phyloP scores from a whole-genome alignment of 2,113 vertebrate species.

The Tapirus terrestris region DNA sequence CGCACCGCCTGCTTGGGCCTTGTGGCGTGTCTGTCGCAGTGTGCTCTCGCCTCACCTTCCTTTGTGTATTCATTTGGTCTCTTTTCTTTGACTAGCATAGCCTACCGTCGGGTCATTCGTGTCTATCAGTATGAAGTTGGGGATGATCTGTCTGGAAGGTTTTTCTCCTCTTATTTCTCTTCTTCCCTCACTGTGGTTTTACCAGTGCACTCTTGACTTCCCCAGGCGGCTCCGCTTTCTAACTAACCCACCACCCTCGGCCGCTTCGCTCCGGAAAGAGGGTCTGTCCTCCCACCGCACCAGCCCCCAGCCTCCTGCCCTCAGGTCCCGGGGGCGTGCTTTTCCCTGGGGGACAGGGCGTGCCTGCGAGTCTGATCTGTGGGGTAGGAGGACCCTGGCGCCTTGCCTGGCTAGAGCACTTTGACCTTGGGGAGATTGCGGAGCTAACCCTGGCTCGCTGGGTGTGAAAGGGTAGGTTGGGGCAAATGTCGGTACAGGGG shows the following conservation, averaged over 20 bases:
- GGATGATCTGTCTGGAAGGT: conserved; percentile 99
- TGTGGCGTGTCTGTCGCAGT: conserved; percentile 64
- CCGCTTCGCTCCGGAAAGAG: conserved; percentile 80
- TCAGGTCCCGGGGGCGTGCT: conserved; percentile 58
- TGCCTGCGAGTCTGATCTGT: conserved; percentile 76
- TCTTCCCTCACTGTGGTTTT: conserved; percentile 89
- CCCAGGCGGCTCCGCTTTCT: conserved; percentile 86
- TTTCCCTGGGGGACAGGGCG: conserved; percentile 5
- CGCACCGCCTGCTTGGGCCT: conserved; percentile 74
- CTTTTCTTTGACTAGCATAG: conserved; percentile 96
- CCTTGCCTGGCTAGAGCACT: conserved; percentile 68
- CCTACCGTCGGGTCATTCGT: conserved; percentile 97
- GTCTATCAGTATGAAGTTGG: conserved; percentile 99
- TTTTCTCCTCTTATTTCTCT: conserved; percentile 89
- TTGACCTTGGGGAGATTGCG: conserved; percentile 8
- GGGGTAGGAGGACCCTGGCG: conserved; percentile 66
- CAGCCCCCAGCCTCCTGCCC: conserved; percentile 76
- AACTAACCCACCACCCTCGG: conserved; percentile 88
- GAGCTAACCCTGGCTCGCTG: not conserved
- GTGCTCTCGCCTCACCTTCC: conserved; percentile 73
- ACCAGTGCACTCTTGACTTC: conserved; percentile 85
- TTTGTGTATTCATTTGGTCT: conserved; percentile 87
- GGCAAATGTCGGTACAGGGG: not conserved
- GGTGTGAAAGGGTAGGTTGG: conserved; percentile 13
- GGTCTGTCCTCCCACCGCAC: conserved; percentile 54